A percentile compares a stretch with the other conserved stretches of the same genome.
phyloP scores from a whole-genome alignment of 1,140 invertebrate species.

The Plutomurus gul region DNA sequence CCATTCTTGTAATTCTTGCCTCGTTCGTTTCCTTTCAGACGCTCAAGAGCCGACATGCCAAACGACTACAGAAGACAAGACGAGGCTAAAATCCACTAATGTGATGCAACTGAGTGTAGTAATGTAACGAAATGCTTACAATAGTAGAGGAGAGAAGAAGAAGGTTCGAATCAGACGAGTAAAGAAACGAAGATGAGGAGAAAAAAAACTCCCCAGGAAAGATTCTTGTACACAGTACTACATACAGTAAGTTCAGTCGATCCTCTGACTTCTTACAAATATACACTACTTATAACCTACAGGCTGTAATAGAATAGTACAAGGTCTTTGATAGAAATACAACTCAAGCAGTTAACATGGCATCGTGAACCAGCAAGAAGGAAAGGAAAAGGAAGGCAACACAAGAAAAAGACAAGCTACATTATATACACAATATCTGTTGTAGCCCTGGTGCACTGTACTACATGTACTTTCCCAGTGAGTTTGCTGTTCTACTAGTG shows the following conservation, averaged over 20 bases:
- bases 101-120: background rate
- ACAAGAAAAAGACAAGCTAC: too few relatives aligned
- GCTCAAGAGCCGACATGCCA: background rate
- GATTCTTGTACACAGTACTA: slow-evolving; percentile 10
- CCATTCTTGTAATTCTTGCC: background rate
- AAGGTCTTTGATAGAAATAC: background rate
- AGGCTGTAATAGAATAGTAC: too few relatives aligned
- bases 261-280: too few relatives aligned
- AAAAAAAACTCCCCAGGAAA: slow-evolving; percentile 18
- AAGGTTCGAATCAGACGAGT: background rate
- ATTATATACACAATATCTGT: too few relatives aligned
- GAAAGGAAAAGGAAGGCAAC: background rate
- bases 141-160: too few relatives aligned
- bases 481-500: too few relatives aligned
- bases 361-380: background rate
- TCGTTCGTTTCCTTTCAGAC: background rate
- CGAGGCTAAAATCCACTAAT: background rate
- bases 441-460: too few relatives aligned
- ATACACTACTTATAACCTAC: too few relatives aligned
- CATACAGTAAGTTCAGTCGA: too few relatives aligned
- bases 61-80: background rate
- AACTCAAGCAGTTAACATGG: background rate
- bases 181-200: background rate
- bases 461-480: too few relatives aligned
- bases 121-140: background rate